Evolutionary conservation across 1,140 invertebrate genomes (phyloP).

Genomic region (Ceratitis capitata): DNA sequence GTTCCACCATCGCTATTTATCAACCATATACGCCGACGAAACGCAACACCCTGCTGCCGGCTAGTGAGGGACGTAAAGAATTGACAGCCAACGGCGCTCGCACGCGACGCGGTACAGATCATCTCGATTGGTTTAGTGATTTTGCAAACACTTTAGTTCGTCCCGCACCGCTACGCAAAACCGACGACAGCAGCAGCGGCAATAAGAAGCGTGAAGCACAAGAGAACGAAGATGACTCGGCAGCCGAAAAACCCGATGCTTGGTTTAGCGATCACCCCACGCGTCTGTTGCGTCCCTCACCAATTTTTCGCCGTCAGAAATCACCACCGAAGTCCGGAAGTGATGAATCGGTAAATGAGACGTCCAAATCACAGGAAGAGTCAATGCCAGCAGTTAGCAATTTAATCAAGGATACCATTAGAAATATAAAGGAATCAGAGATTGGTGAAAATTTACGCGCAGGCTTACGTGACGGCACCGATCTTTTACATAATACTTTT

Average conservation of each 20-base stretch:
- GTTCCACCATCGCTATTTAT: slow-evolving; percentile 58
- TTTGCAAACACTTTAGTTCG: slow-evolving; percentile 54
- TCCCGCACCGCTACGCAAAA: slow-evolving; percentile 53
- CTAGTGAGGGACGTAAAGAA: background rate
- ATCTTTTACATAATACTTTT: background rate
- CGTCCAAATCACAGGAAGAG: background rate
- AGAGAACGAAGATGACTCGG: background rate
- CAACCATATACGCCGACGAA: slow-evolving; percentile 45
- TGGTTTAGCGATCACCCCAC: slow-evolving; percentile 41
- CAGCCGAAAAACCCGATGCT: background rate
- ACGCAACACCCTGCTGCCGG: background rate
- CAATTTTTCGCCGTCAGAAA: background rate
- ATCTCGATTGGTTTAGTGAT: slow-evolving; percentile 60
- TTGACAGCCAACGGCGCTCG: background rate
- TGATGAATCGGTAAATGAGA: background rate
- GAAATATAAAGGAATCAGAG: background rate
- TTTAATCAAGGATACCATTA: slow-evolving; percentile 14
- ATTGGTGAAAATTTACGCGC: background rate
- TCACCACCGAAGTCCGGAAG: background rate
- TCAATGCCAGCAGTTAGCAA: background rate
- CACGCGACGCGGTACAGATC: slow-evolving; percentile 53
- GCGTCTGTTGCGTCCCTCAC: slow-evolving; percentile 34
- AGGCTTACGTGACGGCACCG: background rate
- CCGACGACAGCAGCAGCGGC: background rate
- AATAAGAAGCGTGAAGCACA: slow-evolving; percentile 7